A percentile compares a stretch with the other conserved stretches of the same genome.
These are phyloP conservation scores for Anguilla pacifica DNA, from an alignment of 2,797 vertebrate species.

Conservation along the genomic window DNA sequence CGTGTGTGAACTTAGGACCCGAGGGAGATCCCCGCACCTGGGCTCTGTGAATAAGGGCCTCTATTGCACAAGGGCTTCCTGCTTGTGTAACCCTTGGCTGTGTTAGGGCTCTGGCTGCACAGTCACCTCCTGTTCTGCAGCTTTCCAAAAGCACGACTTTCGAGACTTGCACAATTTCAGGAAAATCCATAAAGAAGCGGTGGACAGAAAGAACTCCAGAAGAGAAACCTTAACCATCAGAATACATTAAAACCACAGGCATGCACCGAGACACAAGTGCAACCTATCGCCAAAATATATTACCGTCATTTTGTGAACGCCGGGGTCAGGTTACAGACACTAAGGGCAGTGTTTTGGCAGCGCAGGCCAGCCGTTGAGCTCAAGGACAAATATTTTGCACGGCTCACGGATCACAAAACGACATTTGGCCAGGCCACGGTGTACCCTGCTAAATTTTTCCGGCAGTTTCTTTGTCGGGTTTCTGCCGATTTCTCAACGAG, in stretches of 20 bases:
- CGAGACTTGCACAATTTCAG: conserved; percentile 38
- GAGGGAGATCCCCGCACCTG: conserved; percentile 30
- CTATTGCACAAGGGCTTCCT: conserved; percentile 35
- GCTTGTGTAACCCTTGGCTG: conserved; percentile 32
- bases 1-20: conserved; percentile 16
- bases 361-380: background rate
- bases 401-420: background rate
- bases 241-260: background rate
- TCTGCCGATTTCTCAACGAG: background rate
- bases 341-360: background rate
- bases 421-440: background rate
- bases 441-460: background rate
- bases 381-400: background rate
- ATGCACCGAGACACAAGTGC: background rate
- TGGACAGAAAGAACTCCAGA: background rate
- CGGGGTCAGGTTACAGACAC: background rate
- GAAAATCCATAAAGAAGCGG: background rate
- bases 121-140: conserved; percentile 19
- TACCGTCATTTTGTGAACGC: background rate
- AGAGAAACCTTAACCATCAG: background rate
- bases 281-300: no score
- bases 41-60: conserved; percentile 27
- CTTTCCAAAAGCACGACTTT: conserved; percentile 34
- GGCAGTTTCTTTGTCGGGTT: background rate
- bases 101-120: background rate